These are phyloP conservation scores for Hypotaenidia okinawae DNA, from an alignment of 2,797 vertebrate genomes.

Conservation along the genomic window DNA sequence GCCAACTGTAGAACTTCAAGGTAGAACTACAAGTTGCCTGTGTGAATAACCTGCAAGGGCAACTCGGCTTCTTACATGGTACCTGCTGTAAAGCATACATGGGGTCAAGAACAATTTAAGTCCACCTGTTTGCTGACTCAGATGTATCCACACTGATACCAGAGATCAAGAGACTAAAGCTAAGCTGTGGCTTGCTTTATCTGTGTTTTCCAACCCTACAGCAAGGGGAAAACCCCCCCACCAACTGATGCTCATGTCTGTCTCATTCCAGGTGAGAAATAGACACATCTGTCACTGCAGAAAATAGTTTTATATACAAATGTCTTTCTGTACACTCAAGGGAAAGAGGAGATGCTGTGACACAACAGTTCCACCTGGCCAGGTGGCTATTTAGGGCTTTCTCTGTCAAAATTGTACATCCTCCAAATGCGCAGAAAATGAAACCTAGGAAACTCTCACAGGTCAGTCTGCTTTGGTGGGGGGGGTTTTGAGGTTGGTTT, in stretches of 20 bases:
- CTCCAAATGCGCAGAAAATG: background rate
- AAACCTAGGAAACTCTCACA: background rate
- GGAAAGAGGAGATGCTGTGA: accelerated
- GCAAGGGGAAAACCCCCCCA: background rate
- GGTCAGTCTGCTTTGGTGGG: background rate
- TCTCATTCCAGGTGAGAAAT: background rate
- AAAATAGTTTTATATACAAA: background rate
- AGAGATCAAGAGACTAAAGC: background rate
- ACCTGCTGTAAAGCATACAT: background rate
- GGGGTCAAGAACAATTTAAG: background rate
- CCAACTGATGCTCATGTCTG: background rate
- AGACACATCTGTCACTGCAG: background rate
- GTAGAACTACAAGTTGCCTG: background rate
- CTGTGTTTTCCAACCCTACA: background rate
- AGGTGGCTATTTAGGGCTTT: background rate
- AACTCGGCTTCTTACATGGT: background rate
- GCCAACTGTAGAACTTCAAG: background rate
- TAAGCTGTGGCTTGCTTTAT: background rate
- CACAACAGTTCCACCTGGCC: background rate
- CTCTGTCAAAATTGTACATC: background rate
- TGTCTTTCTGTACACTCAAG: background rate
- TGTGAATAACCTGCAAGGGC: background rate
- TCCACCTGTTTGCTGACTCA: background rate
- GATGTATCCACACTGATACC: background rate
- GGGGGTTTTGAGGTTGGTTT: no score